Percentiles rank a stretch among this genome's conserved stretches.
phyloP scores from a whole-genome alignment of 2,797 vertebrate genomes.

The Clamator glandarius region DNA sequence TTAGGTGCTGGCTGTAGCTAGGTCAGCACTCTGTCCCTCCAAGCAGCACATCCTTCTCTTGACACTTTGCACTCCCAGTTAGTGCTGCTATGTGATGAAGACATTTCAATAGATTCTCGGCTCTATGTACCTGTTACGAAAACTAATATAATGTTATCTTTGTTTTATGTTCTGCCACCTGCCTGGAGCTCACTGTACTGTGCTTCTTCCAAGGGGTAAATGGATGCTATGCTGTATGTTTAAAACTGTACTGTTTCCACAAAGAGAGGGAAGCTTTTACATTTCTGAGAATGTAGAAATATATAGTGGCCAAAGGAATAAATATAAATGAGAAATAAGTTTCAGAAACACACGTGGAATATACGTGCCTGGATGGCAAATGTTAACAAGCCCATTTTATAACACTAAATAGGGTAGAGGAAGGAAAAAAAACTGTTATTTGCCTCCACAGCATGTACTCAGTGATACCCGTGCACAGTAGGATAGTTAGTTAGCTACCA shows the following conservation, averaged over 20 bases:
- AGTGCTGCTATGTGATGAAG: slow-evolving; percentile 31
- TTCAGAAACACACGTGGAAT: slow-evolving; percentile 74
- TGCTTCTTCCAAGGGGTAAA: background rate
- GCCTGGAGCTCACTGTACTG: background rate
- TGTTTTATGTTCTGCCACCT: background rate
- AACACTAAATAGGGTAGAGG: slow-evolving; percentile 75
- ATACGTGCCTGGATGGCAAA: slow-evolving; percentile 73
- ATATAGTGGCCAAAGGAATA: slow-evolving; percentile 28
- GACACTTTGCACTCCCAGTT: slow-evolving; percentile 18
- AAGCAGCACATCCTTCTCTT: slow-evolving; percentile 6
- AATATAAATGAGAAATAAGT: slow-evolving; percentile 61
- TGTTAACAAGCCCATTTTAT: slow-evolving; percentile 80
- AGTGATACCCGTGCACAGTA: slow-evolving; percentile 80
- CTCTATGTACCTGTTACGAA: slow-evolving; percentile 20
- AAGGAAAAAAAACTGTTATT: slow-evolving; percentile 77
- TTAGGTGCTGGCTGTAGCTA: slow-evolving; percentile 42
- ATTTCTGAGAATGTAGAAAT: background rate
- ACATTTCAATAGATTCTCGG: slow-evolving; percentile 36
- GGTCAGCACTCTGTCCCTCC: slow-evolving; percentile 57
- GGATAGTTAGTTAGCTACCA: slow-evolving; percentile 82
- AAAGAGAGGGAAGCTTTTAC: background rate
- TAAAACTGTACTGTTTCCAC: background rate
- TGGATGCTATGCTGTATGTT: background rate
- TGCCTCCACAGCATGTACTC: slow-evolving; percentile 81
- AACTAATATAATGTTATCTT: slow-evolving; percentile 5